Evolutionary conservation across 2,113 vertebrate genomes (phyloP).

Genomic region (Aplodontia rufa): DNA sequence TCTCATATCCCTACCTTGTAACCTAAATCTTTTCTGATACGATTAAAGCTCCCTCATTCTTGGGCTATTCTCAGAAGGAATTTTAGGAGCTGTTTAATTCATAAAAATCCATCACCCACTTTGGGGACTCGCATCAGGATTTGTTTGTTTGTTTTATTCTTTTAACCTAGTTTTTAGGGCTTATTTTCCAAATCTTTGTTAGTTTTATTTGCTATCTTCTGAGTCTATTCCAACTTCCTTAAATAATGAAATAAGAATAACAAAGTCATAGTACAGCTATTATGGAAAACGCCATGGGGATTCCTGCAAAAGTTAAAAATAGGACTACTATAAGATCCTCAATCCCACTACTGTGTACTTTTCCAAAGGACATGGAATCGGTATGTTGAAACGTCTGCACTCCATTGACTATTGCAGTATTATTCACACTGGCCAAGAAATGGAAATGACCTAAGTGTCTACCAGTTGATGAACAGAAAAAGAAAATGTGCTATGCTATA

Average conservation of each 20-base stretch:
- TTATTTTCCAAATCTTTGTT: not conserved
- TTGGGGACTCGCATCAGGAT: not conserved
- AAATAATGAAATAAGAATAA: not conserved
- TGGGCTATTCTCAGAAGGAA: conserved; percentile 44
- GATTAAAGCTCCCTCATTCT: conserved; percentile 28
- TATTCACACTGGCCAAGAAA: not conserved
- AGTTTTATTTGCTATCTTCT: not conserved
- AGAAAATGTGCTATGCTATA: not conserved
- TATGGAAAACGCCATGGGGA: not conserved
- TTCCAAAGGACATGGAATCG: not conserved
- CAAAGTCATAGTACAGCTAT: not conserved
- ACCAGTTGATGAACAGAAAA: not conserved
- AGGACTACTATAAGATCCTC: not conserved
- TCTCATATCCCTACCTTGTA: conserved; percentile 45
- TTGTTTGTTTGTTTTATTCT: not conserved
- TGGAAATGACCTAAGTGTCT: not conserved
- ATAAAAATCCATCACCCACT: conserved; percentile 24
- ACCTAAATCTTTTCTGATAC: conserved; percentile 65
- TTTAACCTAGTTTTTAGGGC: not conserved
- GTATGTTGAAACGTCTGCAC: not conserved
- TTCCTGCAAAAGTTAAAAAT: not conserved
- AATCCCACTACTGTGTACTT: not conserved
- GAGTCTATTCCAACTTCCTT: not conserved
- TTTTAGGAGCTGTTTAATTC: not conserved
- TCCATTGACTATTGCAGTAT: not conserved